These are phyloP conservation scores for Ctena decussata DNA, from an alignment of 2,888 invertebrate species.

Conservation along the genomic window DNA sequence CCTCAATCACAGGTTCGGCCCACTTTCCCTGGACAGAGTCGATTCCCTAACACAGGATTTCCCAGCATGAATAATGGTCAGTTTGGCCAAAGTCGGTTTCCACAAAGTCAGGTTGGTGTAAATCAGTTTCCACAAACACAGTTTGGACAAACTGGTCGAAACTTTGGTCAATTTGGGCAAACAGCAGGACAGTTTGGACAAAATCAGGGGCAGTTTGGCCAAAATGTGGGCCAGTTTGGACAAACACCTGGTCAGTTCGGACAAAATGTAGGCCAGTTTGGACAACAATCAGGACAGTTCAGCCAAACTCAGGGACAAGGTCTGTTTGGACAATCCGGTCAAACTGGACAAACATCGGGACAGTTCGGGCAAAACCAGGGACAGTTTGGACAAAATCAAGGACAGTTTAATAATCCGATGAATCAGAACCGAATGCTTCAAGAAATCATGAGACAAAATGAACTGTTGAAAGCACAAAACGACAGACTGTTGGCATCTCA, in stretches of 20 bases:
- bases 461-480: constrained; percentile 54
- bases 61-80: neutral
- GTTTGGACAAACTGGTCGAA: neutral
- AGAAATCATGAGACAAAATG: constrained; percentile 54
- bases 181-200: neutral
- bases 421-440: constrained; percentile 35
- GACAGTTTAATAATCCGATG: neutral
- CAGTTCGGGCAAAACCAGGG: neutral
- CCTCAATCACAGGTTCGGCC: neutral
- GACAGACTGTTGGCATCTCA: constrained; percentile 1
- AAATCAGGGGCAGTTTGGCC: constrained; percentile 4
- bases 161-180: neutral
- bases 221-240: neutral
- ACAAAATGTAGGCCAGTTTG: neutral
- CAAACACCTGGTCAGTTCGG: constrained; percentile 3
- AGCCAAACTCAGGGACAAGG: neutral
- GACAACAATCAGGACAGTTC: constrained; percentile 3
- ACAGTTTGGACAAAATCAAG: constrained; percentile 27
- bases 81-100: neutral
- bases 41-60: neutral
- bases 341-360: neutral
- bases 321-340: neutral
- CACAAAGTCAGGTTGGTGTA: neutral
- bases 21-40: neutral
- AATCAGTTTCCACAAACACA: neutral